Percentiles rank a stretch among this genome's conserved stretches.
Conservation (phyloP, 2,888 invertebrate species). For the Caenorhabditis panamensis region DNA sequence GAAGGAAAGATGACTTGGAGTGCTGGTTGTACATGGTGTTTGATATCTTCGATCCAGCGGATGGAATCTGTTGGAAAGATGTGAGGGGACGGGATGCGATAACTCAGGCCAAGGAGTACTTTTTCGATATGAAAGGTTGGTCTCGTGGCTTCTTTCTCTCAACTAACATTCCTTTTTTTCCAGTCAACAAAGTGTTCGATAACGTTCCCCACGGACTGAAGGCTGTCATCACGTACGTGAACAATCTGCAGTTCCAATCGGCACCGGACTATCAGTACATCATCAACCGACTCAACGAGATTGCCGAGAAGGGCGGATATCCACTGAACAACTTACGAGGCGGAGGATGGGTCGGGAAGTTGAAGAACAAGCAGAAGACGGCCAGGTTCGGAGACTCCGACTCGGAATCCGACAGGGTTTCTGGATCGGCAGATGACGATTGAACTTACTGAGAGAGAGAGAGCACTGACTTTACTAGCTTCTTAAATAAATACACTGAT, state of each 20-base stretch:
- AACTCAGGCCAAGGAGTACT: conserved; percentile 5
- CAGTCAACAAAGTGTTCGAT: conserved; percentile 17
- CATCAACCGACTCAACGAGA: not conserved
- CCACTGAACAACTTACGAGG: not conserved
- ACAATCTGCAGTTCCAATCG: conserved; percentile 37
- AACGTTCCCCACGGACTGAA: conserved; percentile 24
- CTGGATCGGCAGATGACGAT: conserved; percentile 23
- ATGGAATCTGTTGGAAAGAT: conserved; percentile 61
- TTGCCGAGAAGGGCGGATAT: conserved; percentile 6
- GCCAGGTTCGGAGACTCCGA: conserved; percentile 29
- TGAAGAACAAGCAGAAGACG: conserved; percentile 27
- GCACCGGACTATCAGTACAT: conserved; percentile 36
- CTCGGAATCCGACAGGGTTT: conserved; percentile 38
- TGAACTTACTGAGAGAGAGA: conserved; percentile 7
- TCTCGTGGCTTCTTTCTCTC: not conserved
- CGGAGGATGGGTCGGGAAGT: conserved; percentile 41
- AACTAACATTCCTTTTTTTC: not conserved
- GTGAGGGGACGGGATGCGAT: conserved; percentile 30
- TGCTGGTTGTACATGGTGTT: conserved; percentile 54
- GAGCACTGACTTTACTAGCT: not conserved
- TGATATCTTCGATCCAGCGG: conserved; percentile 57
- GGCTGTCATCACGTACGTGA: conserved; percentile 17
- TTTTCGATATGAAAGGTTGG: conserved; percentile 26
- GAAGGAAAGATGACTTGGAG: conserved; percentile 58
- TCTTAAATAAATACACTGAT: conserved; percentile 8